Base-by-base conservation (phyloP, 2,888 invertebrate genomes). In the Brenthis ino region DNA sequence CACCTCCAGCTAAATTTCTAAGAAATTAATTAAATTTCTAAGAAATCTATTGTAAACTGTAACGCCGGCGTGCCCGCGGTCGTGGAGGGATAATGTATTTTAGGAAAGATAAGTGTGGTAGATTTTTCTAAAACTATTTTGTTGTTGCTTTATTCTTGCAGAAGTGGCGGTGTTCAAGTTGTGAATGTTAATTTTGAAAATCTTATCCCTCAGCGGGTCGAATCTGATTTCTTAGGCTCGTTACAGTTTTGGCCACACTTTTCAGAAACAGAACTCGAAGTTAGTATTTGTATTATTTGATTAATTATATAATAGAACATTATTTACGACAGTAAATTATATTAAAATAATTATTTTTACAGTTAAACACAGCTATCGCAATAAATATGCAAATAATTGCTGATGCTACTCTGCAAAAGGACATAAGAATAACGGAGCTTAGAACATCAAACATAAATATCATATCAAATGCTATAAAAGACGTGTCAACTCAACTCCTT, bases 201-300 rank as follows among this genome's bases (percentile, higher is more conserved):
- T 14, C 28, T 28, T 47, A 6, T 28, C 14, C 8, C 14, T 14
- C 60, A 60, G n/a, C 60, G n/a, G 24, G 3, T 28, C n/a, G 60
- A 60, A 48, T 60, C 60, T 12, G 60, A 60, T 14, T 60, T 48
- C 47, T 28, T 60, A n/a, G 50, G 60, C 4, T 24, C 60, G 6
- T 47, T 48, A 28, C 60, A 50, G 24, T 60, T 60, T 50, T 60
- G 24, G 37, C 47, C 57, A 13, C 57, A 57, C 16, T 57, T 57
- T 47, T 12, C 57, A 16, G 6, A 57, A 47, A 43, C 6, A 0
- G 20, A 57, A 20, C 3, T 57, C 20, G 47, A 57, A 43, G 57
- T 57, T 47, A 57, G 57, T 57, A 57, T 43, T 24, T 12, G 1
- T 24, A 13, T n/a, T 37, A 8, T n/a, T 51, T n/a, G n/a, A n/a